Evolutionary conservation across 2,113 vertebrate genomes (phyloP).

Genomic region (Limanda limanda): DNA sequence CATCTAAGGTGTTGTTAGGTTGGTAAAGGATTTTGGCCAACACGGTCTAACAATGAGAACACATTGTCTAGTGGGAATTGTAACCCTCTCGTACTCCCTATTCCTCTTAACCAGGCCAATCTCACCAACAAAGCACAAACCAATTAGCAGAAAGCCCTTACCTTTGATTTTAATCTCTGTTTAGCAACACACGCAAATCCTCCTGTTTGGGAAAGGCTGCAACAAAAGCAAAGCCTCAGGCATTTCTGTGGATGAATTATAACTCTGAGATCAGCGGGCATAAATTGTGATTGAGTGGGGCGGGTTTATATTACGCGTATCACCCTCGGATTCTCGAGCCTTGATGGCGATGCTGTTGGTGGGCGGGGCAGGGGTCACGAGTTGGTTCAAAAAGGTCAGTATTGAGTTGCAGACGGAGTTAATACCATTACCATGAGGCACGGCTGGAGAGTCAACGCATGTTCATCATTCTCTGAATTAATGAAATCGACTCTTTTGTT

Average conservation of each 20-base stretch:
- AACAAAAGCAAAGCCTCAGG: constrained; percentile 48
- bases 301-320: neutral
- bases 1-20: constrained; percentile 60
- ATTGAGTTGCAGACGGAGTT: constrained; percentile 59
- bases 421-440: constrained; percentile 71
- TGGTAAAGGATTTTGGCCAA: constrained; percentile 46
- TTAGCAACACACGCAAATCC: constrained; percentile 51
- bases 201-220: constrained; percentile 53
- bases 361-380: constrained; percentile 63
- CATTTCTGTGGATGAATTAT: constrained; percentile 44
- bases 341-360: constrained; percentile 25
- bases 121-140: constrained; percentile 56
- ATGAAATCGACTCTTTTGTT: constrained; percentile 70
- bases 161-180: constrained; percentile 66
- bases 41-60: constrained; percentile 53
- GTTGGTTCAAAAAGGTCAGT: constrained; percentile 54
- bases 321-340: constrained; percentile 4
- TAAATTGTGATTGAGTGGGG: constrained; percentile 51
- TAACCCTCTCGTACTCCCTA: constrained; percentile 19
- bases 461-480: constrained; percentile 45
- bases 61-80: constrained; percentile 60
- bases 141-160: constrained; percentile 67
- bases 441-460: constrained; percentile 51
- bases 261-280: constrained; percentile 22
- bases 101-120: constrained; percentile 49